These are phyloP conservation scores for Indri indri DNA, from an alignment of 2,113 vertebrate species.

Conservation along the genomic window DNA sequence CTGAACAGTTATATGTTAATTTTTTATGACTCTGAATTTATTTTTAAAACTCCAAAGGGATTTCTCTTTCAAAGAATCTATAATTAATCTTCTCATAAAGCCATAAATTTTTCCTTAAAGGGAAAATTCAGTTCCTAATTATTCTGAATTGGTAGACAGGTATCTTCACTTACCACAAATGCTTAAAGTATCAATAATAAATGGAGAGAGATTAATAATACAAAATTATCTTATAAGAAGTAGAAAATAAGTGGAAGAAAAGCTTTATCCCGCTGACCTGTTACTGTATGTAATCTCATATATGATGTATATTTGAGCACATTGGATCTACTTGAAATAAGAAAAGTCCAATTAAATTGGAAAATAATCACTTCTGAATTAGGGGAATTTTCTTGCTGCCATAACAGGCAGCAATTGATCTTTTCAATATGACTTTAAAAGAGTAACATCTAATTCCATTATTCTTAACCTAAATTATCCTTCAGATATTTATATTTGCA, in stretches of 20 bases:
- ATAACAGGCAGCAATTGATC: not conserved
- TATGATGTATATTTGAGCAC: not conserved
- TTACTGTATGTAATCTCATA: not conserved
- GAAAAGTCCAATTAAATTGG: slow-evolving; percentile 16
- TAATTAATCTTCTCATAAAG: slow-evolving; percentile 29
- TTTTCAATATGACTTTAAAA: slow-evolving; percentile 26
- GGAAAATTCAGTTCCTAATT: slow-evolving; percentile 24
- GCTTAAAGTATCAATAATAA: not conserved
- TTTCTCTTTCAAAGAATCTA: not conserved
- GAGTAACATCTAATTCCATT: slow-evolving; percentile 3
- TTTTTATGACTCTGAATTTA: slow-evolving; percentile 2
- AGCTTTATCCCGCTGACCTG: not conserved
- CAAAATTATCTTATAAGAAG: not conserved
- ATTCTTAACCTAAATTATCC: not conserved
- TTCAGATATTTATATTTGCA: not conserved
- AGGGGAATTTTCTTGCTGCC: not conserved
- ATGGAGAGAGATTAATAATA: not conserved
- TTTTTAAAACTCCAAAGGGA: not conserved
- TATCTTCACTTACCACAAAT: not conserved
- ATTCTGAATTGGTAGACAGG: not conserved
- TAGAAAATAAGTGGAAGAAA: not conserved
- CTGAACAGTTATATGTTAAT: not conserved
- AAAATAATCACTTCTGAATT: not conserved
- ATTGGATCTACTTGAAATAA: not conserved
- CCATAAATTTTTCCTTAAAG: slow-evolving; percentile 1